These are phyloP conservation scores for Sinella curviseta DNA, from an alignment of 1,140 invertebrate species.

Conservation along the genomic window DNA sequence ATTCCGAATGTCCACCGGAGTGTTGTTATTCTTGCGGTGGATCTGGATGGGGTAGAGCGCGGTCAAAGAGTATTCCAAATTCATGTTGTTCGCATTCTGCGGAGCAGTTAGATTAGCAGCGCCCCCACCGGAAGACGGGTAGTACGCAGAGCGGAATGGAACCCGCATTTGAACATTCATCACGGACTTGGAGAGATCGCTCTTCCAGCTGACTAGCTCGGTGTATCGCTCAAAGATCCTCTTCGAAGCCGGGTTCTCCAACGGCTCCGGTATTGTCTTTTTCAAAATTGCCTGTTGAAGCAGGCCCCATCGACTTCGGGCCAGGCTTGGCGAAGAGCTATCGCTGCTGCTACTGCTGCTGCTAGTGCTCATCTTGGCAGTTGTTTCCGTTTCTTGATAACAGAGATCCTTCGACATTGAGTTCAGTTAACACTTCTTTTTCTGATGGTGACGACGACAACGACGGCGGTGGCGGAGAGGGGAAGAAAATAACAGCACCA, in stretches of 20 bases:
- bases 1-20: slow-evolving; percentile 42
- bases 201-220: slow-evolving; percentile 16
- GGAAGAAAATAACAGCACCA: background rate
- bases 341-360: background rate
- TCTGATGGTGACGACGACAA: background rate
- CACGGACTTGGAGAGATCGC: background rate
- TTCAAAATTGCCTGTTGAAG: slow-evolving; percentile 66
- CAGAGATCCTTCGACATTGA: no score
- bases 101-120: background rate
- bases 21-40: background rate
- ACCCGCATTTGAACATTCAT: background rate
- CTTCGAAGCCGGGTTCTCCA: slow-evolving; percentile 29
- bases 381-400: background rate
- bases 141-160: background rate
- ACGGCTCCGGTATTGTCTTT: slow-evolving; percentile 31
- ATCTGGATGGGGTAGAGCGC: background rate
- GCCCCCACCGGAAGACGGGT: background rate
- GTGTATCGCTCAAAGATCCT: slow-evolving; percentile 30
- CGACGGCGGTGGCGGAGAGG: background rate
- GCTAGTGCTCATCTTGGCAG: background rate
- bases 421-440: no score
- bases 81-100: background rate
- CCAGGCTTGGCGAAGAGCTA: slow-evolving; percentile 48
- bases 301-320: slow-evolving; percentile 68
- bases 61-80: background rate